These are phyloP conservation scores for Saguinus imperator DNA, from an alignment of 2,113 vertebrate genomes.

Conservation along the genomic window DNA sequence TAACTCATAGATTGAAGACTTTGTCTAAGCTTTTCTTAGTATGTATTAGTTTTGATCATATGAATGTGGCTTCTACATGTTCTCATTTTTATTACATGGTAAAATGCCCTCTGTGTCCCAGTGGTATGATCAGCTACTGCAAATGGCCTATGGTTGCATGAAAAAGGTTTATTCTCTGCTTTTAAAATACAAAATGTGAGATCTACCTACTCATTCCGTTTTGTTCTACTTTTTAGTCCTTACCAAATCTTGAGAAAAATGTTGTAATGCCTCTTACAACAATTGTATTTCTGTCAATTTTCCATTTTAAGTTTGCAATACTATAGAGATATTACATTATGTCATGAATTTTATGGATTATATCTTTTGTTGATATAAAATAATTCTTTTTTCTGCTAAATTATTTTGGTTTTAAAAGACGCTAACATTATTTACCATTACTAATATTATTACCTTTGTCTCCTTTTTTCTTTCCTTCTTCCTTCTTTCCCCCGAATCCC, in stretches of 20 bases:
- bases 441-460: background rate
- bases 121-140: background rate
- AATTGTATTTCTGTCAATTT: background rate
- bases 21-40: background rate
- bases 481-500: background rate
- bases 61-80: background rate
- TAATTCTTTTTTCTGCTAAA: background rate
- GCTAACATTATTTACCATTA: background rate
- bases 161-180: background rate
- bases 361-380: background rate
- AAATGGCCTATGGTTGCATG: background rate
- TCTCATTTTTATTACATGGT: background rate
- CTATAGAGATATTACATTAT: background rate
- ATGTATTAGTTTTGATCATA: background rate
- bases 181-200: background rate
- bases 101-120: background rate
- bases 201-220: background rate
- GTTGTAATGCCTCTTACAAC: background rate
- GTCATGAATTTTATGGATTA: background rate
- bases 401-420: conserved; percentile 8
- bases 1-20: background rate
- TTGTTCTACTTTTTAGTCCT: background rate
- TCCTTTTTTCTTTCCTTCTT: background rate
- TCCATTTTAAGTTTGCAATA: background rate
- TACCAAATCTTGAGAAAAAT: background rate